These are phyloP conservation scores for Eonycteris spelaea DNA, from an alignment of 2,113 vertebrate genomes.

Conservation along the genomic window DNA sequence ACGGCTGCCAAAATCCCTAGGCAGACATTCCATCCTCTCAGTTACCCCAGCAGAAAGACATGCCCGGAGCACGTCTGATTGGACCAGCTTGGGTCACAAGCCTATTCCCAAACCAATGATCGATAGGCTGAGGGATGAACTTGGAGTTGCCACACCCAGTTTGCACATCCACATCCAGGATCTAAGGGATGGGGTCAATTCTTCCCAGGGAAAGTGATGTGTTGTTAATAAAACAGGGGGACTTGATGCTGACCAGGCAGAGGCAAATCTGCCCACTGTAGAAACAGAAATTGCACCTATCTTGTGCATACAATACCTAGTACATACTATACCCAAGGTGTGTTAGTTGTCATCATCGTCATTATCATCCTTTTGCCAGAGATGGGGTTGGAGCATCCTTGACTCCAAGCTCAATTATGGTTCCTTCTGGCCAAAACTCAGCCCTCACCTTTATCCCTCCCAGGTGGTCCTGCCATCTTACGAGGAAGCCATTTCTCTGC, in stretches of 20 bases:
- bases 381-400: too few species aligned
- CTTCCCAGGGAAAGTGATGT: background rate
- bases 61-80: background rate
- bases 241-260: background rate
- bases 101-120: background rate
- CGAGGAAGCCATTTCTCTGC: conserved; percentile 84
- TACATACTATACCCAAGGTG: rapidly evolving
- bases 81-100: background rate
- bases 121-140: too few species aligned
- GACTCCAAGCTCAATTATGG: rapidly evolving
- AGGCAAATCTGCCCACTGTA: too few species aligned
- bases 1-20: background rate
- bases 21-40: background rate
- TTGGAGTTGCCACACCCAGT: background rate
- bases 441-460: conserved; percentile 37
- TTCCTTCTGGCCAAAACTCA: background rate
- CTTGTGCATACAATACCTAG: background rate
- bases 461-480: conserved; percentile 85
- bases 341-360: rapidly evolving
- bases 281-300: rapidly evolving
- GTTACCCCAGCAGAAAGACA: background rate
- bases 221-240: background rate
- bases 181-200: background rate
- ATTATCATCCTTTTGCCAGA: background rate
- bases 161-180: background rate